phyloP scores from a whole-genome alignment of 2,888 invertebrate species.

The Drosophila limbata region DNA sequence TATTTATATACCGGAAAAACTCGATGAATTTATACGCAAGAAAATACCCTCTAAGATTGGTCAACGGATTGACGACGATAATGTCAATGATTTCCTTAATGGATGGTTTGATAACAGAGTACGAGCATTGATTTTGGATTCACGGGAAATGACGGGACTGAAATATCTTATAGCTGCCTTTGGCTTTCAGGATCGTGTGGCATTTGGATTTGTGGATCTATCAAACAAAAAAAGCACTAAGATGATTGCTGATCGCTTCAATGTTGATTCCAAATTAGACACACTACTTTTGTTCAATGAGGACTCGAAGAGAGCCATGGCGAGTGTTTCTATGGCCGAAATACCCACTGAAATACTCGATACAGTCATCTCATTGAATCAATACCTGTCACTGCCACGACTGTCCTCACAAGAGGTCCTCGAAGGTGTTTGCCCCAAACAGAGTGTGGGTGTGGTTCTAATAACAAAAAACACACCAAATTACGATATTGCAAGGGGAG shows the following conservation, averaged over 20 bases:
- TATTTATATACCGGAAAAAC: conserved; percentile 91
- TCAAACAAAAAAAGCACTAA: conserved; percentile 87
- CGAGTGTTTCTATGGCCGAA: conserved; percentile 95
- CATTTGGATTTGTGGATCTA: conserved; percentile 92
- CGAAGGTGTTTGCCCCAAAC: conserved; percentile 92
- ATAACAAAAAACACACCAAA: conserved; percentile 88
- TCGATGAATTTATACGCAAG: conserved; percentile 93
- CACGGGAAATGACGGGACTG: conserved; percentile 90
- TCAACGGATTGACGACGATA: conserved; percentile 89
- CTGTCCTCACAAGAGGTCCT: conserved; percentile 94
- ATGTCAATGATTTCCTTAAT: conserved; percentile 91
- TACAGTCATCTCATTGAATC: conserved; percentile 95
- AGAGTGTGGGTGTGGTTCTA: conserved; percentile 92
- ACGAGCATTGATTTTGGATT: conserved; percentile 94
- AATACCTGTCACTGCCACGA: conserved; percentile 94
- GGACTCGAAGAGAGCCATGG: conserved; percentile 91
- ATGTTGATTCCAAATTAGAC: conserved; percentile 90
- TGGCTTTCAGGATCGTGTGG: conserved; percentile 93
- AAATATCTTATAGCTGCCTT: conserved; percentile 95
- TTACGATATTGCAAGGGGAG: conserved; percentile 86
- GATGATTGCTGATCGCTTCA: conserved; percentile 89
- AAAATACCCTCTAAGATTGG: conserved; percentile 94
- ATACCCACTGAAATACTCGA: conserved; percentile 95
- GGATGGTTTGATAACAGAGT: conserved; percentile 97
- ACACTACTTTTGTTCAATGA: conserved; percentile 96